Evolutionary conservation across 2,113 vertebrate genomes (phyloP).

Genomic region (Petaurus breviceps): DNA sequence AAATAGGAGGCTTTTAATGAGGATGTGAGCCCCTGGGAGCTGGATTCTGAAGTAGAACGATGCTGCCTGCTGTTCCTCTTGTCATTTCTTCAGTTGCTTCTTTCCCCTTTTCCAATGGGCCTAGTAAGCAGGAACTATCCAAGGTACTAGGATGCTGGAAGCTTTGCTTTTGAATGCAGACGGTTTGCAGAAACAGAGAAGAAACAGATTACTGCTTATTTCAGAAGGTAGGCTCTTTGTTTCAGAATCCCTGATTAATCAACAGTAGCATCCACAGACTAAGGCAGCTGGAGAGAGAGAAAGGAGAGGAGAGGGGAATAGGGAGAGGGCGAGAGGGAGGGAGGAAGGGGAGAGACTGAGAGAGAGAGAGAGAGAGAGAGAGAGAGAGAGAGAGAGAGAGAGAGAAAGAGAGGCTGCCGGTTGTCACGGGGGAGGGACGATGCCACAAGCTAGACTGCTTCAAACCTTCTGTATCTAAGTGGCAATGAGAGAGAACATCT

Average conservation of each 20-base stretch:
- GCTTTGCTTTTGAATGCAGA: constrained; percentile 79
- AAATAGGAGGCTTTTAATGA: constrained; percentile 75
- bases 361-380: constrained; percentile 29
- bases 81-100: constrained; percentile 73
- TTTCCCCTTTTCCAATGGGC: constrained; percentile 76
- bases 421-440: constrained; percentile 80
- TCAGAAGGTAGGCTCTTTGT: constrained; percentile 90
- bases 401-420: constrained; percentile 47
- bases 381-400: constrained; percentile 34
- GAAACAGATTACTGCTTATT: constrained; percentile 80
- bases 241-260: constrained; percentile 88
- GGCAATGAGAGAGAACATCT: constrained; percentile 80
- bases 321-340: constrained; percentile 47
- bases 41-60: constrained; percentile 74
- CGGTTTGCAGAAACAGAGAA: constrained; percentile 79
- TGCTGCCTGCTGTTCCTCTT: constrained; percentile 73
- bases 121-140: constrained; percentile 84
- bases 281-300: constrained; percentile 83
- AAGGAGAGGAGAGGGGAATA: constrained; percentile 11
- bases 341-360: constrained; percentile 42
- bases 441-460: constrained; percentile 83
- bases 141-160: constrained; percentile 86
- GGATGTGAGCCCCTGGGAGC: constrained; percentile 78
- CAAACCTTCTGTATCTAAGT: constrained; percentile 83
- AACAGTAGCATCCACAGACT: constrained; percentile 82